Evolutionary conservation across 1,140 invertebrate genomes (phyloP).

Genomic region (Microplitis mediator): DNA sequence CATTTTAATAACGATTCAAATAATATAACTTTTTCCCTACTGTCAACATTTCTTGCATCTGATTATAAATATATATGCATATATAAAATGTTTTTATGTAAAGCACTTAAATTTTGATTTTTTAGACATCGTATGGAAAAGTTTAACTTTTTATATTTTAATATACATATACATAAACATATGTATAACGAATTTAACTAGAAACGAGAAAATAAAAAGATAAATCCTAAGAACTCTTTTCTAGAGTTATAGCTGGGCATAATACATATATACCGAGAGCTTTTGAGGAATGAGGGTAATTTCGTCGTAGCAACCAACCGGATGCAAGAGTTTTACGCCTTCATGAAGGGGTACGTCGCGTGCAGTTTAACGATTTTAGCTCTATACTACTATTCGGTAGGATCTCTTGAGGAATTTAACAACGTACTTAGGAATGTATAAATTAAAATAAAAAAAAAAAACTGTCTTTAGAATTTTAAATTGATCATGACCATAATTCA

Average conservation of each 20-base stretch:
- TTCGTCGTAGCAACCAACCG: slow-evolving; percentile 24
- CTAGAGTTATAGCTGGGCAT: not conserved
- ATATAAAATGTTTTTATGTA: no score
- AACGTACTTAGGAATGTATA: not conserved
- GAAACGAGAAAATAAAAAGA: not conserved
- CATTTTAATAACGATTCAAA: no score
- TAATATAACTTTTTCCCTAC: no score
- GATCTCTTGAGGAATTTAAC: not conserved
- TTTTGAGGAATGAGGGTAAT: slow-evolving; percentile 38
- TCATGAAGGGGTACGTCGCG: not conserved
- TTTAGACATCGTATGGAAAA: no score
- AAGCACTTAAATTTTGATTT: no score
- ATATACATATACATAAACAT: no score
- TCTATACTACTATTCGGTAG: not conserved
- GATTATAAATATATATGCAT: no score
- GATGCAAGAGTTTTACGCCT: slow-evolving; percentile 16
- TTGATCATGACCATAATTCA: no score
- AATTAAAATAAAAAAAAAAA: no score
- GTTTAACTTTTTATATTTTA: not conserved
- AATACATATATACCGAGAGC: not conserved
- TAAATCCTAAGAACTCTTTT: not conserved
- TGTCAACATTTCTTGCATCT: no score
- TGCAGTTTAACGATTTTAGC: slow-evolving; percentile 15
- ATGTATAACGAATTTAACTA: not conserved
- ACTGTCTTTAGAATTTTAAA: no score